Percentiles rank a stretch among this genome's conserved stretches.
Evolutionary conservation across 2,888 invertebrate genomes (phyloP).

Genomic region (Schrankia costaestrigalis): DNA sequence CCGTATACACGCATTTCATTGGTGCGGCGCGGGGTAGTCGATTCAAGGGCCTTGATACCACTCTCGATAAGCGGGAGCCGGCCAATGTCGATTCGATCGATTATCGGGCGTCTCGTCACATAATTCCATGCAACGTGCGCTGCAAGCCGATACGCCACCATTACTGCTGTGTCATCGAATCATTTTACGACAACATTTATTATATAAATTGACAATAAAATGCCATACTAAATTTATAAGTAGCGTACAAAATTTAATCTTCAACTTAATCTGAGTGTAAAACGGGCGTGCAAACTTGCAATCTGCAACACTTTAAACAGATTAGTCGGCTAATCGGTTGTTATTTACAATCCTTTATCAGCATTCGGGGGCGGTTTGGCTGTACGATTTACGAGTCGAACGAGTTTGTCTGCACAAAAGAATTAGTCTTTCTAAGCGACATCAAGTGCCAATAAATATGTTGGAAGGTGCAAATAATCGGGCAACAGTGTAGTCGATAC

Average conservation of each 20-base stretch:
- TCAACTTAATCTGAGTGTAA: constrained; percentile 55
- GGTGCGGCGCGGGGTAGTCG: constrained; percentile 65
- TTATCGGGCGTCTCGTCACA: constrained; percentile 57
- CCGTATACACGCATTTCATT: constrained; percentile 53
- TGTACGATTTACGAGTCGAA: constrained; percentile 62
- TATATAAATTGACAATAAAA: constrained; percentile 28
- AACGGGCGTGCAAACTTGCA: constrained; percentile 56
- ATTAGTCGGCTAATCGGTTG: constrained; percentile 64
- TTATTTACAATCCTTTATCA: constrained; percentile 77
- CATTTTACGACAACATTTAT: constrained; percentile 19
- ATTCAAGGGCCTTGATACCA: constrained; percentile 72
- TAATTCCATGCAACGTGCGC: too few species aligned
- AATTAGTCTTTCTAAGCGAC: constrained; percentile 70
- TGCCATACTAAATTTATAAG: constrained; percentile 28
- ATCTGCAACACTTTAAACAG: constrained; percentile 58
- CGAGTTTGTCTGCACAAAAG: constrained; percentile 63
- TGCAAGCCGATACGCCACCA: constrained; percentile 8
- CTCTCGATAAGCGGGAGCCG: constrained; percentile 77
- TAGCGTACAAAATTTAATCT: constrained; percentile 29
- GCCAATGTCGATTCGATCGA: constrained; percentile 69
- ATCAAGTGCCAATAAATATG: constrained; percentile 74
- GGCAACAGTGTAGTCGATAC: constrained; percentile 69
- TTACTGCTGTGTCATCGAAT: constrained; percentile 20
- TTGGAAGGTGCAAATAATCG: constrained; percentile 63
- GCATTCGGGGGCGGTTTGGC: constrained; percentile 54